Conservation (phyloP, 2,113 vertebrate species). For the Bufo bufo region DNA sequence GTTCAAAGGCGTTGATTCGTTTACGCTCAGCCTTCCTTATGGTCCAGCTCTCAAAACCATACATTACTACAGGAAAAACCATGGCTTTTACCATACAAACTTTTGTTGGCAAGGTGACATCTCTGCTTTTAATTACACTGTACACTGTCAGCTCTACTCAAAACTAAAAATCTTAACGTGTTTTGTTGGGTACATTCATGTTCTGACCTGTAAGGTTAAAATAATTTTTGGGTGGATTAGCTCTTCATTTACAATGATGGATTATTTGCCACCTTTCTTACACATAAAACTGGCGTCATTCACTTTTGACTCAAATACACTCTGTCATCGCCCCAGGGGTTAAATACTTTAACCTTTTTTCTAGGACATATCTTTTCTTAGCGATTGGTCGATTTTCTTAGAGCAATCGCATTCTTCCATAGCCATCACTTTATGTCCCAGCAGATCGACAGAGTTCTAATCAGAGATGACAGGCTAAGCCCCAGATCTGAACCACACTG, state of each 20-base stretch:
- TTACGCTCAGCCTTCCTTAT: too few relatives aligned
- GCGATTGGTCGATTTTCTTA: slow-evolving; percentile 23
- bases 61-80: too few relatives aligned
- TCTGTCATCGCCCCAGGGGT: slow-evolving; percentile 11
- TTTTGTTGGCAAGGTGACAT: too few relatives aligned
- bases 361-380: slow-evolving; percentile 42
- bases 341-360: slow-evolving; percentile 50
- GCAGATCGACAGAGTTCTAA: slow-evolving; percentile 39
- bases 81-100: too few relatives aligned
- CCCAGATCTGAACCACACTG: slow-evolving; percentile 36
- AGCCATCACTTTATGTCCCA: slow-evolving; percentile 38
- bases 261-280: neutral
- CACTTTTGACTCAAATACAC: neutral
- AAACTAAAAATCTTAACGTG: too few relatives aligned
- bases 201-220: neutral
- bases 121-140: too few relatives aligned
- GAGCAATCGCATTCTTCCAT: slow-evolving; percentile 6
- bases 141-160: too few relatives aligned
- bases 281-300: neutral
- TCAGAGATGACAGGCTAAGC: slow-evolving; percentile 49
- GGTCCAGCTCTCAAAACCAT: too few relatives aligned
- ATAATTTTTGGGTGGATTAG: too few relatives aligned
- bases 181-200: too few relatives aligned
- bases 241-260: neutral
- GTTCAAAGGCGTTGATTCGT: too few relatives aligned